Evolutionary conservation across 2,113 vertebrate genomes (phyloP).

Genomic region (Ochotona curzoniae): DNA sequence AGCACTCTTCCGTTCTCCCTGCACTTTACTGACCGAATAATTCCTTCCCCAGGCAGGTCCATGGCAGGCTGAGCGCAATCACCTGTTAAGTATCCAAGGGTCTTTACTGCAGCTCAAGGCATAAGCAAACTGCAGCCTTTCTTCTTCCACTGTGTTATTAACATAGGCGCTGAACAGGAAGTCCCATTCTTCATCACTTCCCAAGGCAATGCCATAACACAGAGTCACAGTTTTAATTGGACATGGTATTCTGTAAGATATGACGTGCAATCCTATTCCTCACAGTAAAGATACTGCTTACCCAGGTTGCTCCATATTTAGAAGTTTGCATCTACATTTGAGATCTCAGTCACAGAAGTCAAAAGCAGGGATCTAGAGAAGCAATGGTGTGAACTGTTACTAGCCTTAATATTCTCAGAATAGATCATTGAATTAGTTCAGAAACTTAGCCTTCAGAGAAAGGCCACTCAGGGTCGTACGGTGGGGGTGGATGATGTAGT

Average conservation of each 20-base stretch:
- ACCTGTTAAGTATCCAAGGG: constrained; percentile 88
- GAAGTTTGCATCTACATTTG: neutral
- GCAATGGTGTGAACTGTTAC: neutral
- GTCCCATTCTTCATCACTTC: constrained; percentile 88
- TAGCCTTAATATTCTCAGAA: too few species aligned
- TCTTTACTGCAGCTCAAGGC: constrained; percentile 87
- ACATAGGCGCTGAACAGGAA: constrained; percentile 84
- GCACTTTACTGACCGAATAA: neutral
- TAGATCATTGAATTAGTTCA: neutral
- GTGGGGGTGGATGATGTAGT: neutral
- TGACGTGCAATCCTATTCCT: constrained; percentile 42
- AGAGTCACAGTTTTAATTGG: constrained; percentile 80
- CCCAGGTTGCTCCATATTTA: neutral
- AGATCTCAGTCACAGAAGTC: constrained; percentile 4
- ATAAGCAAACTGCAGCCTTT: constrained; percentile 63
- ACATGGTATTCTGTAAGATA: constrained; percentile 85
- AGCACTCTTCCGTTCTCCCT: neutral
- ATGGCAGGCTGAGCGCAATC: constrained; percentile 58
- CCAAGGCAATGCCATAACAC: constrained; percentile 86
- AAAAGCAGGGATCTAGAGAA: constrained; percentile 11
- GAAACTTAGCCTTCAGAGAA: constrained; percentile 25
- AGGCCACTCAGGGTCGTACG: neutral
- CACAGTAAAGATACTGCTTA: neutral
- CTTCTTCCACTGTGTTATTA: constrained; percentile 39
- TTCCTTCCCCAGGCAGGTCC: neutral